Evolutionary conservation across 2,888 invertebrate species (phyloP).

Genomic region (Drosophila stalkeri): DNA sequence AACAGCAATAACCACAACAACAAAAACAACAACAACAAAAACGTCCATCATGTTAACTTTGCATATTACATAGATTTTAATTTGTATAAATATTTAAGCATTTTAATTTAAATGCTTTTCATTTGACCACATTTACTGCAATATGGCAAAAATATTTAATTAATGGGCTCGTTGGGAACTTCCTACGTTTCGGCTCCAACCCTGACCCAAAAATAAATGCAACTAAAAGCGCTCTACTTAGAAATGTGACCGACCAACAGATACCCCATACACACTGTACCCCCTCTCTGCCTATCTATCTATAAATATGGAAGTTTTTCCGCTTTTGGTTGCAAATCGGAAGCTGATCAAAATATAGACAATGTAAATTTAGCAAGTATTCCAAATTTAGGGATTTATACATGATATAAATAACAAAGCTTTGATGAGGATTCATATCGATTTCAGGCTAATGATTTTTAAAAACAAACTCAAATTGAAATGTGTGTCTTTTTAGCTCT

Average conservation of each 20-base stretch:
- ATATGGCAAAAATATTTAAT: slow-evolving; percentile 58
- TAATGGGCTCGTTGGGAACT: slow-evolving; percentile 35
- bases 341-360: no score
- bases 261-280: neutral
- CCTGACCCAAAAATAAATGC: neutral
- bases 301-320: neutral
- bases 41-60: slow-evolving; percentile 11
- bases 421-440: no score
- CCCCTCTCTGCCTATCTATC: neutral
- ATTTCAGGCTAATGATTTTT: no score
- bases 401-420: no score
- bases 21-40: neutral
- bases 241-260: neutral
- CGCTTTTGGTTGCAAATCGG: no score
- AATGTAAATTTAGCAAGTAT: neutral
- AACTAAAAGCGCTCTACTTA: neutral
- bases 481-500: no score
- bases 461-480: no score
- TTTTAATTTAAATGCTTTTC: slow-evolving; percentile 53
- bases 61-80: slow-evolving; percentile 18
- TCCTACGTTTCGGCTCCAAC: neutral
- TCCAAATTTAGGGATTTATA: neutral
- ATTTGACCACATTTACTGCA: slow-evolving; percentile 37
- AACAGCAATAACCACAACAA: slow-evolving; percentile 1
- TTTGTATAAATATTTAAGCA: slow-evolving; percentile 34